Percentiles rank a stretch among this genome's conserved stretches.
Conservation (phyloP, 2,797 vertebrate species). For the Fundulus diaphanus region DNA sequence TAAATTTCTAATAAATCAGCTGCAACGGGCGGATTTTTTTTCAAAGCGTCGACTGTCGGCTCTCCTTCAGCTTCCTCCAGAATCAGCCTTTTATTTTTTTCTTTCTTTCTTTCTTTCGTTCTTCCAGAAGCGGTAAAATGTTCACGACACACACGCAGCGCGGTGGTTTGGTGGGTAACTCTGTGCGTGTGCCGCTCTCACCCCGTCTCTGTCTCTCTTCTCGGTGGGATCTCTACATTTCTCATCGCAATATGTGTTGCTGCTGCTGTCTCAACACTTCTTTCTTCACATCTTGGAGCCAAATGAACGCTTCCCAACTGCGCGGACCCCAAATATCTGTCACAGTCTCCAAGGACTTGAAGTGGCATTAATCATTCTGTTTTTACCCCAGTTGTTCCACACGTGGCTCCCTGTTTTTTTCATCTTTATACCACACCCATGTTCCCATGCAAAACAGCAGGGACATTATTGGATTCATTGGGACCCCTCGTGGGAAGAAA, state of each 20-base stretch:
- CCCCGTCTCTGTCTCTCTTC: slow-evolving; percentile 43
- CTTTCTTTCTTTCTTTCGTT: not conserved
- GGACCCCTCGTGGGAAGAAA: too few relatives aligned
- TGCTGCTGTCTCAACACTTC: slow-evolving; percentile 32
- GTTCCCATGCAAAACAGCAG: not conserved
- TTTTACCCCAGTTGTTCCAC: not conserved
- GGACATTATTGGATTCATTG: not conserved
- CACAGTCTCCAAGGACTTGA: not conserved
- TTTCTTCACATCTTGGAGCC: slow-evolving; percentile 40
- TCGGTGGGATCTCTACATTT: slow-evolving; percentile 65
- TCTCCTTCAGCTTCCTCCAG: slow-evolving; percentile 22
- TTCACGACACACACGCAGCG: slow-evolving; percentile 70
- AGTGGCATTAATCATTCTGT: not conserved
- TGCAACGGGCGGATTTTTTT: slow-evolving; percentile 43
- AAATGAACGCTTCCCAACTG: not conserved
- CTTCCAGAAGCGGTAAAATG: slow-evolving; percentile 52
- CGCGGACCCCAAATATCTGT: not conserved
- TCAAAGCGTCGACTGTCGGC: slow-evolving; percentile 14
- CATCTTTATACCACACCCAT: slow-evolving; percentile 50
- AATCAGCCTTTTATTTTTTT: not conserved
- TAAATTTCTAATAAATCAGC: too few relatives aligned
- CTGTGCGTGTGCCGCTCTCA: slow-evolving; percentile 41
- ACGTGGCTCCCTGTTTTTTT: not conserved
- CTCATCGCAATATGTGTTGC: slow-evolving; percentile 46
- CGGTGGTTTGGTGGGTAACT: slow-evolving; percentile 53